Evolutionary conservation across 1,140 invertebrate genomes (phyloP).

Genomic region (Tribolium madens): DNA sequence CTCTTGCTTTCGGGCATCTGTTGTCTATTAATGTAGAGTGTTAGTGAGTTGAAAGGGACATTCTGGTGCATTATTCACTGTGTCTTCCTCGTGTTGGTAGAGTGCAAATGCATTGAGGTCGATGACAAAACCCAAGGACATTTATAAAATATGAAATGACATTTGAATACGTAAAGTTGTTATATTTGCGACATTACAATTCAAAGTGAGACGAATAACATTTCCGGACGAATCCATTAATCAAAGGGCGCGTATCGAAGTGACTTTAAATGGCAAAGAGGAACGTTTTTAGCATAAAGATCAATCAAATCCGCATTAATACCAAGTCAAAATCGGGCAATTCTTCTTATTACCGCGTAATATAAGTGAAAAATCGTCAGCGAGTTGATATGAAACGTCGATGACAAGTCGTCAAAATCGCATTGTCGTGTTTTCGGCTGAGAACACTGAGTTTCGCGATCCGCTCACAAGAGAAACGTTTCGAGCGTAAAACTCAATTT

Average conservation of each 20-base stretch:
- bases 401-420: too few relatives aligned
- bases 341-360: constrained; percentile 40
- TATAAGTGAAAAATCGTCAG: background rate
- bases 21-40: background rate
- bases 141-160: constrained; percentile 41
- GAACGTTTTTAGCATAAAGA: constrained; percentile 41
- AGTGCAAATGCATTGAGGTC: constrained; percentile 22
- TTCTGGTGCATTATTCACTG: constrained; percentile 3
- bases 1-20: background rate
- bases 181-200: constrained; percentile 47
- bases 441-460: constrained; percentile 4
- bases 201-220: constrained; percentile 43
- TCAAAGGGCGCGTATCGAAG: constrained; percentile 45
- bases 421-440: constrained; percentile 30
- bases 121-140: constrained; percentile 7
- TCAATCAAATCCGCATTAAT: constrained; percentile 45
- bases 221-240: constrained; percentile 43
- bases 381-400: constrained; percentile 1
- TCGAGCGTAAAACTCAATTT: constrained; percentile 38
- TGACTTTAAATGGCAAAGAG: constrained; percentile 46
- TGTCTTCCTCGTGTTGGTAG: background rate
- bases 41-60: background rate
- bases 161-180: constrained; percentile 43
- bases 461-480: constrained; percentile 14
- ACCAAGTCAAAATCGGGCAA: constrained; percentile 3